These are phyloP conservation scores for Nothura maculosa DNA, from an alignment of 2,797 vertebrate species.

Conservation along the genomic window DNA sequence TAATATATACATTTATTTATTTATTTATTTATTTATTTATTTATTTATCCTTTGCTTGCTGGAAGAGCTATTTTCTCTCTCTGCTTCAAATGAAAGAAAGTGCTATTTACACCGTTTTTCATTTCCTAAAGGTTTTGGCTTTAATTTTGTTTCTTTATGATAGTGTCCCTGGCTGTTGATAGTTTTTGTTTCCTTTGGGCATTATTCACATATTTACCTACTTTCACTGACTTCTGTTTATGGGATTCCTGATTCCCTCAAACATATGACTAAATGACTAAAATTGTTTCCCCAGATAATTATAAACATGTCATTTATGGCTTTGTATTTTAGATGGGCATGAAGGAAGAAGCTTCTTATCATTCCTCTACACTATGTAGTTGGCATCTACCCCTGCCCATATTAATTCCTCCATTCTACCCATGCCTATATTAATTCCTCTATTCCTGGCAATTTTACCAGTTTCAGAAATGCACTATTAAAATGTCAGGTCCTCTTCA, in stretches of 20 bases:
- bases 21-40: too few relatives aligned
- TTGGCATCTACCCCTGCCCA: neutral
- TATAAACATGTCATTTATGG: neutral
- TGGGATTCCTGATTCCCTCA: neutral
- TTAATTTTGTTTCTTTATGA: neutral
- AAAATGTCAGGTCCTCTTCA: neutral
- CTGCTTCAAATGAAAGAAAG: neutral
- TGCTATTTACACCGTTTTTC: neutral
- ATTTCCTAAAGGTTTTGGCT: neutral
- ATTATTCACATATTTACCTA: neutral
- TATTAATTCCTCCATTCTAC: neutral
- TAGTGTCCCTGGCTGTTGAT: too few relatives aligned
- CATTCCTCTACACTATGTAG: neutral
- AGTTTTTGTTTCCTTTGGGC: neutral
- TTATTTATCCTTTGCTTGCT: neutral
- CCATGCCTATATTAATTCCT: too few relatives aligned
- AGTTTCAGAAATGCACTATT: neutral
- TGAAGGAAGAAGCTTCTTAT: neutral
- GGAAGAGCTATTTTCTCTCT: neutral
- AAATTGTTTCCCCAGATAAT: neutral
- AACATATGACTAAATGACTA: neutral
- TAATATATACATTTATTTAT: too few relatives aligned
- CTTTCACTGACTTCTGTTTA: neutral
- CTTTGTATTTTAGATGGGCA: neutral
- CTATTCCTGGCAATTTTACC: neutral